Evolutionary conservation across 2,888 invertebrate genomes (phyloP), one percentile per base, ranked within the genome.

Genomic region (Polydrusus pterygomalis): DNA sequence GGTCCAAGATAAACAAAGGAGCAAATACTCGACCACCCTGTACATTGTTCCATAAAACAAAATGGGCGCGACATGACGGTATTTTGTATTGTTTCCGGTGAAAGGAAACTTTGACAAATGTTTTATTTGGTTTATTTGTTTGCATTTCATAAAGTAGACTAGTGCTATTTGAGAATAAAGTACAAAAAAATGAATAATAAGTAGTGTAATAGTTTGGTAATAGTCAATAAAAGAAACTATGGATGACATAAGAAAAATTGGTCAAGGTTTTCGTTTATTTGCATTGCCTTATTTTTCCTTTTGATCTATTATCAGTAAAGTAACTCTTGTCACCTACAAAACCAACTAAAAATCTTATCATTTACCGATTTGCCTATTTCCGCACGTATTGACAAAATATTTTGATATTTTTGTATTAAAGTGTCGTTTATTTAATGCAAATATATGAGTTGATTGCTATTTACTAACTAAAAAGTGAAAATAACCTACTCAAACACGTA

Each of bases 401-500:
- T n/a, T n/a, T n/a, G n/a, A n/a, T n/a, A n/a, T n/a, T n/a, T n/a
- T n/a, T n/a, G n/a, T n/a, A n/a, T n/a, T n/a, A n/a, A n/a, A n/a
- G n/a, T n/a, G n/a, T n/a, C n/a, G n/a, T n/a, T n/a, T n/a, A n/a
- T n/a, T n/a, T n/a, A n/a, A n/a, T n/a, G n/a, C n/a, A n/a, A n/a
- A n/a, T n/a, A 25, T 34, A 34, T 34, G 10, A 1, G 34, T 8
- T 30, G 30, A 54, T 54, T 25, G 13, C 20, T 34, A 56, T 17
- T 60, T 34, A 56, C 18, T 60, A 10, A 17, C 17, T 60, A 60
- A 60, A 67, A 67, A 67, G 67, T 67, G 51, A 65, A 65, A 65
- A 49, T 65, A 47, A 7, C 38, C 49, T 38, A 67, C 34, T 51
- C 51, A 51, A 25, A 34, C 65, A 65, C 58, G 68, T 56, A 58